Evolutionary conservation across 2,113 vertebrate species (phyloP).

Genomic region (Reinhardtius hippoglossoides): DNA sequence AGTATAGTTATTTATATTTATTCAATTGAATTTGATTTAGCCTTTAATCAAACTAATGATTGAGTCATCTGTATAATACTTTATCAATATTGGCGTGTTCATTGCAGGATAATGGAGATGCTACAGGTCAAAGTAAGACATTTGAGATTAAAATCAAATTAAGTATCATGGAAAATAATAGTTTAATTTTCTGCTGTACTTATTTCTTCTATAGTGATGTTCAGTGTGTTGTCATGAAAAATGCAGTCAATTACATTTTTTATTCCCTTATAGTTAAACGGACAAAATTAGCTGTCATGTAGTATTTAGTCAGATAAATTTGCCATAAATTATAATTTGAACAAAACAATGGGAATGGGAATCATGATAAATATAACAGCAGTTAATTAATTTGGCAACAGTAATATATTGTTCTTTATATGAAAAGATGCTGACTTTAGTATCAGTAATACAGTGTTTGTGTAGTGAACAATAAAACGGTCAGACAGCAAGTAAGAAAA

Average conservation of each 20-base stretch:
- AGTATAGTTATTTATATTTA: slow-evolving; percentile 4
- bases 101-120: not conserved
- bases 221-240: not conserved
- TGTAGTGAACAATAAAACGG: not conserved
- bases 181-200: not conserved
- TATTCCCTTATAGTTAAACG: not conserved
- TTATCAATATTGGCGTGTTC: not conserved
- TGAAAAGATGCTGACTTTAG: not conserved
- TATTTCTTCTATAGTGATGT: not conserved
- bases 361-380: not conserved
- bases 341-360: not conserved
- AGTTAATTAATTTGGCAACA: not conserved
- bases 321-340: not conserved
- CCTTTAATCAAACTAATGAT: too few species aligned
- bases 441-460: not conserved
- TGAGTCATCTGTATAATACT: not conserved
- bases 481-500: not conserved
- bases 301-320: not conserved
- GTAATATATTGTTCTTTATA: not conserved
- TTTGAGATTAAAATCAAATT: not conserved
- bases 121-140: not conserved
- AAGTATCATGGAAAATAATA: not conserved
- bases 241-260: not conserved
- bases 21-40: not conserved
- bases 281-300: not conserved